These are phyloP conservation scores for Tragelaphus scriptus DNA, from an alignment of 2,113 vertebrate genomes.

Conservation along the genomic window DNA sequence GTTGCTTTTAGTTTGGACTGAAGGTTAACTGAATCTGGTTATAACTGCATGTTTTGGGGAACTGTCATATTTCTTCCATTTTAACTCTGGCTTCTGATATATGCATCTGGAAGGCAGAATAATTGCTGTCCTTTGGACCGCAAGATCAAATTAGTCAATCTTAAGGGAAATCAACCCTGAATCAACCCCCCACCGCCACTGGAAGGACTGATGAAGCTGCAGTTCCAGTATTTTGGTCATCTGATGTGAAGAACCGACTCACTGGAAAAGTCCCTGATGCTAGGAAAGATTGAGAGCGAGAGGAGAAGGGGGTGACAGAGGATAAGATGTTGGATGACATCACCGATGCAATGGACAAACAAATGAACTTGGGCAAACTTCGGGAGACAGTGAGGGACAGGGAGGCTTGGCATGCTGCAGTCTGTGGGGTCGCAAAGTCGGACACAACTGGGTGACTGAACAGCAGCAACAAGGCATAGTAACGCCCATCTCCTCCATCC, in stretches of 20 bases:
- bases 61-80: background rate
- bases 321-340: background rate
- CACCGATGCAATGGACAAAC: background rate
- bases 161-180: background rate
- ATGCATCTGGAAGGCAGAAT: background rate
- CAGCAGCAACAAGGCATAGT: background rate
- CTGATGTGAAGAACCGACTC: background rate
- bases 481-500: too few species aligned
- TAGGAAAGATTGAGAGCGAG: background rate
- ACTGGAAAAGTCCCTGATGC: background rate
- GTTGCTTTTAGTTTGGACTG: background rate
- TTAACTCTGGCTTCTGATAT: background rate
- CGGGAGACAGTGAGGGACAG: background rate
- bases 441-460: background rate
- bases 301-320: background rate
- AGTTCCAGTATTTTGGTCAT: background rate
- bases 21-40: background rate
- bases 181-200: rapidly evolving
- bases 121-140: background rate
- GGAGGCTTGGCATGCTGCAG: background rate
- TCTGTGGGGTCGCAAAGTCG: rapidly evolving
- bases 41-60: background rate
- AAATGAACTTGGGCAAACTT: background rate
- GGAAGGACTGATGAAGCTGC: background rate
- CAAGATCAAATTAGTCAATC: background rate